Base-by-base conservation (phyloP, 1,140 invertebrate genomes). In the Ips typographus region DNA sequence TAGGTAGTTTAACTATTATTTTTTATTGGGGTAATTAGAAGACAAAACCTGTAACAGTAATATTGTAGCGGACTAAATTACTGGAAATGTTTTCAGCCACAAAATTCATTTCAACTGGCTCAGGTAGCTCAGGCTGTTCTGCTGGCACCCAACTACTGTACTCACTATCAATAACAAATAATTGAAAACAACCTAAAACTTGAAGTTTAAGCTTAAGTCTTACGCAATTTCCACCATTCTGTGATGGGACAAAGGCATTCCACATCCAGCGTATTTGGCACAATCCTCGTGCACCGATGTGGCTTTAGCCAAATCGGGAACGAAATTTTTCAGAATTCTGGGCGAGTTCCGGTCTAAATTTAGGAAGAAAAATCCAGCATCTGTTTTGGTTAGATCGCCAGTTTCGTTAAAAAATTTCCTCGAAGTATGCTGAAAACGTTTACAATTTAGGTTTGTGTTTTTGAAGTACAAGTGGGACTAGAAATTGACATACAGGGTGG, bases 301-400 rank as follows among this genome's bases (percentile, higher is more conserved):
- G 4, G 79, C 77, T 52, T 76, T 74, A n/a, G 60, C 74, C 38
- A 82, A 70, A 70, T 82, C 80, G 55, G 81, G 77, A 8, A 84
- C 71, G 69, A 77, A 74, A 39, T 80, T 76, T 62, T 74, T 74
- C 40, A 85, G 72, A 55, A 76, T 77, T 37, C 78, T 75, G 36
- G 81, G 79, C 22, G 79, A 78, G 74, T 83, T 82, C 61, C 84
- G 78, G 77, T 88, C 87, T 70, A 85, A 76, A 57, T 85, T 84
- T 43, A 84, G 73, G 53, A 86, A 77, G 81, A 85, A 87, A 65
- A 83, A 82, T n/a, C 85, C 85, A 51, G 85, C 81, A 74, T 88
- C 85, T 61, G 75, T 74, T 52, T 81, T 79, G 2, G 65, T 70
- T n/a, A 80, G 62, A 40, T 74, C 68, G 5, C 77, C 78, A 65